phyloP scores from a whole-genome alignment of 2,113 vertebrate genomes.

The Brachionichthys hirsutus region DNA sequence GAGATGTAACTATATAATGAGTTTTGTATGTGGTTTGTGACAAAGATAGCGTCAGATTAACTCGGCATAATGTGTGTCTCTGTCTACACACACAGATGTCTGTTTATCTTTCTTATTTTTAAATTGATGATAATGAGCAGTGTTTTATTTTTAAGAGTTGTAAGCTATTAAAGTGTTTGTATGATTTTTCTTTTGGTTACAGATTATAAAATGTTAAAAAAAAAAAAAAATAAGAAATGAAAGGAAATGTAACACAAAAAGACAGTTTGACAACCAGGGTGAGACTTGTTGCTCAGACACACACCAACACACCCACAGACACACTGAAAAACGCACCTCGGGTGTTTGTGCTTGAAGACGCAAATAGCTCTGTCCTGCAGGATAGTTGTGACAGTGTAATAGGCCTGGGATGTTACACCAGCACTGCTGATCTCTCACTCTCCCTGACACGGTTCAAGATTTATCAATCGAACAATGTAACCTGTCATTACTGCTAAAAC shows the following conservation, averaged over 20 bases:
- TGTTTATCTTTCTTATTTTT: slow-evolving; percentile 1
- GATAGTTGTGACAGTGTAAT: slow-evolving; percentile 47
- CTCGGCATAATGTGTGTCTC: slow-evolving; percentile 20
- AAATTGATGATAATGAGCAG: slow-evolving; percentile 7
- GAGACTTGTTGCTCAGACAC: slow-evolving; percentile 25
- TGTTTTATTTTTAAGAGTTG: slow-evolving; percentile 9
- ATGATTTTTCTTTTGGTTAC: neutral
- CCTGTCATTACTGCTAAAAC: too few species aligned
- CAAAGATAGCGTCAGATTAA: slow-evolving; percentile 6
- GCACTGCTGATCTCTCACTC: slow-evolving; percentile 21
- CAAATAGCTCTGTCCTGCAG: slow-evolving; percentile 52
- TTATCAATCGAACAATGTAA: too few species aligned
- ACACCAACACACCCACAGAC: slow-evolving; percentile 22
- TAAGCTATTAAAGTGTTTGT: neutral
- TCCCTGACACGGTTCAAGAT: neutral
- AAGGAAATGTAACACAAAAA: neutral
- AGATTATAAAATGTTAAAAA: neutral
- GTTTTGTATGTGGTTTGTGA: neutral
- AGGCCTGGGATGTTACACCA: slow-evolving; percentile 26
- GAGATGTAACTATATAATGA: neutral
- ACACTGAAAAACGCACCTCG: slow-evolving; percentile 13
- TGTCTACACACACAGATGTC: slow-evolving; percentile 25
- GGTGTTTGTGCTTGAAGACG: slow-evolving; percentile 28
- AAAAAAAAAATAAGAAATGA: neutral
- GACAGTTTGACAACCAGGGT: slow-evolving; percentile 11